These are phyloP conservation scores for Thymelicus sylvestris DNA, from an alignment of 2,888 invertebrate species.

Conservation along the genomic window DNA sequence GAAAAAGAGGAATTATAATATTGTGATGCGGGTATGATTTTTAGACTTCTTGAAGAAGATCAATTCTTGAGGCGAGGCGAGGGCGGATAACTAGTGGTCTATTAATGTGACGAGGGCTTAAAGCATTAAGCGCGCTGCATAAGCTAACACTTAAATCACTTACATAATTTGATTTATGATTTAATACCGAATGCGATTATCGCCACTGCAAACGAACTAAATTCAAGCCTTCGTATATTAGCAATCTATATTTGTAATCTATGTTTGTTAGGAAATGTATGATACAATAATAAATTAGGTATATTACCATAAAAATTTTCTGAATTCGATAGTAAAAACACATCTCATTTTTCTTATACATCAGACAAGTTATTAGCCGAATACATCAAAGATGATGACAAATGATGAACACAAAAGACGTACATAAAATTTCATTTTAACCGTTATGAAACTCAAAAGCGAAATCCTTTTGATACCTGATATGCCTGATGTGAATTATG, in stretches of 20 bases:
- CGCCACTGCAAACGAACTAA: background rate
- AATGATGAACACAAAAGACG: background rate
- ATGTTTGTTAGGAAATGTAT: constrained; percentile 11
- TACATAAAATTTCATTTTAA: background rate
- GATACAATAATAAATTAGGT: too few relatives aligned
- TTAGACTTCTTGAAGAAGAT: too few relatives aligned
- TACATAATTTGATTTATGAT: constrained; percentile 3
- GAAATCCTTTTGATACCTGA: background rate
- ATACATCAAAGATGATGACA: constrained; percentile 6
- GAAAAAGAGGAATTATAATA: too few relatives aligned
- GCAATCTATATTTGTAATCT: background rate
- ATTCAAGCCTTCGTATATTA: background rate
- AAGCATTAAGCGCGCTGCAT: background rate
- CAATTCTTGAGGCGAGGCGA: too few relatives aligned
- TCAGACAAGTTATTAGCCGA: background rate
- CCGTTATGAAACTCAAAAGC: background rate
- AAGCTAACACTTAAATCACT: constrained; percentile 6
- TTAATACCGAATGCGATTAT: background rate
- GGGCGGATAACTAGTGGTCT: background rate
- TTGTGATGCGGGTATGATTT: too few relatives aligned
- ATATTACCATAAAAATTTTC: too few relatives aligned
- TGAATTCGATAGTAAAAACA: too few relatives aligned
- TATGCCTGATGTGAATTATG: background rate
- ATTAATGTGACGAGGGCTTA: constrained; percentile 1
- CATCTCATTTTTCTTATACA: too few relatives aligned